Conservation (phyloP, 1,140 invertebrate genomes). For the Teleogryllus occipitalis region DNA sequence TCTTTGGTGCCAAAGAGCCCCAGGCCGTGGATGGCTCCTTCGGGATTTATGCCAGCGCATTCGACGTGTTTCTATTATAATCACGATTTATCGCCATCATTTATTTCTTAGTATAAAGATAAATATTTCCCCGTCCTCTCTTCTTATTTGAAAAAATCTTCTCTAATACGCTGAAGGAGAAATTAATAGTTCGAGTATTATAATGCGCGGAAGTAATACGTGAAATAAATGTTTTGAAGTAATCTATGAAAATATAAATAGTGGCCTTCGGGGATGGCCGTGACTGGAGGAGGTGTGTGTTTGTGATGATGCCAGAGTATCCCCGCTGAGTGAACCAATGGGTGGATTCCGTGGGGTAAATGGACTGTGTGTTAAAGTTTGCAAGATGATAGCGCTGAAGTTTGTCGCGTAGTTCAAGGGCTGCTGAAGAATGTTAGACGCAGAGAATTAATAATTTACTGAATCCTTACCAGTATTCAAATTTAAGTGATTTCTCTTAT, state of each 20-base stretch:
- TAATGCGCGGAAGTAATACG: neutral
- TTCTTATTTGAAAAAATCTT: neutral
- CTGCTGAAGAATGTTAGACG: too few relatives aligned
- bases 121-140: neutral
- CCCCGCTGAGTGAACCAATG: too few relatives aligned
- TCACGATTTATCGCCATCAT: neutral
- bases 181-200: slow-evolving; percentile 2
- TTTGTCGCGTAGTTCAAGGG: too few relatives aligned
- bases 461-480: too few relatives aligned
- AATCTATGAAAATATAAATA: slow-evolving; percentile 2
- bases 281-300: neutral
- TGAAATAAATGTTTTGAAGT: neutral
- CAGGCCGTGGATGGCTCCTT: neutral
- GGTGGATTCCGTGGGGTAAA: too few relatives aligned
- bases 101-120: neutral
- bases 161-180: neutral
- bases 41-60: neutral
- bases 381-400: too few relatives aligned
- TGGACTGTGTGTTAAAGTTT: too few relatives aligned
- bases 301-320: too few relatives aligned
- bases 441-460: too few relatives aligned
- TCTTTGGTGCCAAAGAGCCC: neutral
- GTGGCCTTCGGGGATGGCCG: neutral
- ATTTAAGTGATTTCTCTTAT: too few relatives aligned
- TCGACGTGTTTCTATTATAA: slow-evolving; percentile 1